Base-by-base conservation (phyloP, 1,140 invertebrate species). In the Hestina assimilis region DNA sequence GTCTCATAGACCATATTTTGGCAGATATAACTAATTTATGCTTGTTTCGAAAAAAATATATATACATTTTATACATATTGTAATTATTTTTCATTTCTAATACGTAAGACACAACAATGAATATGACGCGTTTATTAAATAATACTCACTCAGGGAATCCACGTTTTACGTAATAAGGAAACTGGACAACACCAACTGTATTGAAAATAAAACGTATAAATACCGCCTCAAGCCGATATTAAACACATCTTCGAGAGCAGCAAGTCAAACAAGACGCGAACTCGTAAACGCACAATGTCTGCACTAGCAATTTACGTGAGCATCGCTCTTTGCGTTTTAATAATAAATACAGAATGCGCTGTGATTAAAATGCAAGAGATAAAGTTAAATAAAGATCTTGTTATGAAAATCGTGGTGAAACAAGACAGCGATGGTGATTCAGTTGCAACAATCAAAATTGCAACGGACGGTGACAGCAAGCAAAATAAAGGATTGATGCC, bases 351-450 rank as follows among this genome's bases (percentile, higher is more conserved):
- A 12, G 46, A 63, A 21, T 42, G 59, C 28, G 52, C 59, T 11
- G 55, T 66, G 9, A 59, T 66, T 6, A 63, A 48, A 59, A 20
- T 63, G 12, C 33, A 51, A n/a, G 42, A 58, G 7, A 56, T 66
- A 24, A 55, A 55, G 1, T 12, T 66, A 12, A 50, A 56, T 17
- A 55, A 45, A 8, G 45, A 52, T 9, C 23, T 59, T 15, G 11
- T 29, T 9, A 47, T 58, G 54, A 58, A 62, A 17, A 31, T 66
- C 9, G 21, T 43, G 2, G 11, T 66, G 0, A 54, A 63, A 26
- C 35, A 59, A 21, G 52, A 66, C 31, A 11, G 23, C 4, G 12
- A 52, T 21, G 51, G 55, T 17, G 9, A 26, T 2, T 43, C 63
- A 15, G 23, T 50, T 0, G 63, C 63, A 21, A 43, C 31, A 0